Evolutionary conservation across 92 coral and sea anemone genomes (phyloP), one percentile per base, ranked within the genome.

Genomic region (Plumapathes pennacea): DNA sequence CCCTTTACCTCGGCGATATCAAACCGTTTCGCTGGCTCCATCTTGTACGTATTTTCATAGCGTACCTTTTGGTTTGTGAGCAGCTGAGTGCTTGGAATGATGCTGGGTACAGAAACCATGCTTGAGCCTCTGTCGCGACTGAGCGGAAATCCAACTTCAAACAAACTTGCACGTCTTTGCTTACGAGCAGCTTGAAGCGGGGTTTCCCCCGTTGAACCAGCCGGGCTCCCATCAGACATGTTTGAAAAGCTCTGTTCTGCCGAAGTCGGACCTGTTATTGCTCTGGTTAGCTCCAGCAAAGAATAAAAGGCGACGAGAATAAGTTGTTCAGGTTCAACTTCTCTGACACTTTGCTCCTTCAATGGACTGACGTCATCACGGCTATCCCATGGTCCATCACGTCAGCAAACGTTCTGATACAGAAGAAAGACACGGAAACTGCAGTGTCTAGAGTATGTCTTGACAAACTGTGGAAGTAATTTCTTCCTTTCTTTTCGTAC

Each of bases 101-200:
- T 69, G 77, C 94, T 94, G 1, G 99, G 99, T 14, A 89, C 43
- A 11, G 90, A 84, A 21, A 94, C 90, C 47, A 89, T 69, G 56
- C 96, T 94, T 29, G 99, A 94, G 1, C 99, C 99, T 39, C 90
- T 77, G 46, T 94, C 99, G 32, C 83, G 86, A 14, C 50, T 74
- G 30, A 85, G 29, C 32, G 99, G 83, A 74, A 94, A 84, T 38
- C 99, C 99, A 51, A 89, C 97, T 40, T 94, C 99, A 66, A 94
- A 94, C 66, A 94, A 58, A 62, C 99, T 94, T 77, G 96, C 86
- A 65, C 99, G 82, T 32, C 99, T 62, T 6, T 71, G 69, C 29
- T 68, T 64, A 27, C 74, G 78, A 43, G 50, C 42, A 22, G 54
- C 42, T 45, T 31, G 60, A n/a, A n/a, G n/a, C n/a, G n/a, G n/a